These are phyloP conservation scores for Hyposoter didymator DNA, from an alignment of 2,888 invertebrate species.

Conservation along the genomic window DNA sequence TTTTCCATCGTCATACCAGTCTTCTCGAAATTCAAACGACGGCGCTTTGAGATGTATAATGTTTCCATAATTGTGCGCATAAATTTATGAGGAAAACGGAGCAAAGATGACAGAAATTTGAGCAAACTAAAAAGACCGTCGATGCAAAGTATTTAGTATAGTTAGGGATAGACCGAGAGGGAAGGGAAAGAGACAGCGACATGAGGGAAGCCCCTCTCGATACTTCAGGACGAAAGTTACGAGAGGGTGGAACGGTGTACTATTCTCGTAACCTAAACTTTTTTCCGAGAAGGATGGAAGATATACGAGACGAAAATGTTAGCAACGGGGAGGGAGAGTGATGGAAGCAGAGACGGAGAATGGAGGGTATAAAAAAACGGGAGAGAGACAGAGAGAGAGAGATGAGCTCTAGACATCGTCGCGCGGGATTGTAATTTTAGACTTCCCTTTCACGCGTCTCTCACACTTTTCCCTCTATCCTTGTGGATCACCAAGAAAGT, in stretches of 20 bases:
- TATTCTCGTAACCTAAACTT: constrained; percentile 62
- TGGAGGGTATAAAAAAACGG: constrained; percentile 7
- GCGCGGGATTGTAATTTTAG: constrained; percentile 63
- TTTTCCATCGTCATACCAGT: background rate
- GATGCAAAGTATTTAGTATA: constrained; percentile 11
- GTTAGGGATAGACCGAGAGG: constrained; percentile 36
- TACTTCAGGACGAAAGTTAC: constrained; percentile 42
- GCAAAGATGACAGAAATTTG: background rate
- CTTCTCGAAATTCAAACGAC: background rate
- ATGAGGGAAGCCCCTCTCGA: constrained; percentile 41
- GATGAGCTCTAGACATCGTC: constrained; percentile 42
- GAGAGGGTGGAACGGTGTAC: constrained; percentile 54
- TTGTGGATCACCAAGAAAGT: constrained; percentile 57
- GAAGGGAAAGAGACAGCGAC: constrained; percentile 33
- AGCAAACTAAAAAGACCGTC: background rate
- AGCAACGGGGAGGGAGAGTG: constrained; percentile 24
- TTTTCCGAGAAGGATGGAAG: constrained; percentile 51
- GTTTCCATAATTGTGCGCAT: background rate
- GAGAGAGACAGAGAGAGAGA: constrained; percentile 38
- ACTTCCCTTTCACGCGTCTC: constrained; percentile 60
- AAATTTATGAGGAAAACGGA: background rate
- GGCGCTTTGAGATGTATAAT: background rate
- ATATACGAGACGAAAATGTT: constrained; percentile 39
- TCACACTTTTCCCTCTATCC: constrained; percentile 47
- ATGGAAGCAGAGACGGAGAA: constrained; percentile 24